A percentile compares a stretch with the other conserved stretches of the same genome.
Evolutionary conservation across 2,888 invertebrate genomes (phyloP).

Genomic region (Himalopsyche tibetana): DNA sequence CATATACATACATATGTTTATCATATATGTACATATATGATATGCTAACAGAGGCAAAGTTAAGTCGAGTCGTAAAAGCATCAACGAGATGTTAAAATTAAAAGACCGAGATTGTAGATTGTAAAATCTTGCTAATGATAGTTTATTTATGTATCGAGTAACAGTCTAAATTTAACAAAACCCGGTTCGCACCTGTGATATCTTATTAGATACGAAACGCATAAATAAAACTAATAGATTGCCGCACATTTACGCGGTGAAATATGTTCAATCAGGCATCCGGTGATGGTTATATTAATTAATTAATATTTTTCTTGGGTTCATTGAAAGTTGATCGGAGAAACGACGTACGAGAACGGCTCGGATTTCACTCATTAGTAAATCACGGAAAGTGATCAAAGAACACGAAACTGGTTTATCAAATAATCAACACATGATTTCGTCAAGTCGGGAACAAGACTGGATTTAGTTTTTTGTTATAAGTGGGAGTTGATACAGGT

Average conservation of each 20-base stretch:
- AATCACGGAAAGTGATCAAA: constrained; percentile 51
- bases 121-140: constrained; percentile 20
- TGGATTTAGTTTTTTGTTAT: background rate
- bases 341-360: background rate
- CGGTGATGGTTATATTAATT: constrained; percentile 18
- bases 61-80: background rate
- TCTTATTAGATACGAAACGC: background rate
- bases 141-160: constrained; percentile 22
- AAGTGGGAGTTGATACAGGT: constrained; percentile 16
- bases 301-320: constrained; percentile 40
- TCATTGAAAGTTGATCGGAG: constrained; percentile 35
- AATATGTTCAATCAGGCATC: background rate
- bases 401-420: constrained; percentile 46
- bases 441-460: background rate
- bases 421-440: constrained; percentile 1
- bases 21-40: no score
- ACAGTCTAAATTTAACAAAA: background rate
- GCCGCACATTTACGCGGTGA: background rate
- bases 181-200: background rate
- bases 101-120: constrained; percentile 12
- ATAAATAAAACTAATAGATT: constrained; percentile 17
- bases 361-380: constrained; percentile 46
- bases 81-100: background rate
- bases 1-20: no score
- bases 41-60: background rate